A percentile compares a stretch with the other conserved stretches of the same genome.
These are phyloP conservation scores for Clarias pachynema DNA, from an alignment of 2,797 vertebrate genomes.

Conservation along the genomic window DNA sequence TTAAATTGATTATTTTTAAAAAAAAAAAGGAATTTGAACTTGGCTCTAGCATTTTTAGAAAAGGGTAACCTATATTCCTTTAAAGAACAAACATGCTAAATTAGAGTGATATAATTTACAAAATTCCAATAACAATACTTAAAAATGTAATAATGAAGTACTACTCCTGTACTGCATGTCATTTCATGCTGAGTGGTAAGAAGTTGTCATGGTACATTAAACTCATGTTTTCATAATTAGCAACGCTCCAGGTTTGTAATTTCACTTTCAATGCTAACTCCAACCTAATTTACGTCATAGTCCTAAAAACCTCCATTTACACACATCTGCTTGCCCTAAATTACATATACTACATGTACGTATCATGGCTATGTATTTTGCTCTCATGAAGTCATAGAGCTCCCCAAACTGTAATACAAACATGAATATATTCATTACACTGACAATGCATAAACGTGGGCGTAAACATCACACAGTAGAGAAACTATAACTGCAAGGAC, in stretches of 20 bases:
- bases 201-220: background rate
- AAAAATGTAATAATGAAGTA: background rate
- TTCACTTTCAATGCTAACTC: background rate
- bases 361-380: background rate
- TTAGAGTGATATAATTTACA: background rate
- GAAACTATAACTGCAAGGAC: background rate
- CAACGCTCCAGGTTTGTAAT: background rate
- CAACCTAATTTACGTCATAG: background rate
- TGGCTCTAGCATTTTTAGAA: background rate
- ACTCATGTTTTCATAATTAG: background rate
- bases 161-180: too few species aligned
- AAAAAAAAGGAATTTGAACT: background rate
- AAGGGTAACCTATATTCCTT: background rate
- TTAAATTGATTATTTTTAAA: background rate
- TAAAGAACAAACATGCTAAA: background rate
- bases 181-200: background rate
- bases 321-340: background rate
- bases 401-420: background rate
- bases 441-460: background rate
- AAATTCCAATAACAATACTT: background rate
- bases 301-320: background rate
- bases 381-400: background rate
- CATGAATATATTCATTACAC: background rate
- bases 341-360: background rate
- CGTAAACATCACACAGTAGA: background rate